Evolutionary conservation across 2,888 invertebrate genomes (phyloP).

Genomic region (Aspidiotus rigidus): DNA sequence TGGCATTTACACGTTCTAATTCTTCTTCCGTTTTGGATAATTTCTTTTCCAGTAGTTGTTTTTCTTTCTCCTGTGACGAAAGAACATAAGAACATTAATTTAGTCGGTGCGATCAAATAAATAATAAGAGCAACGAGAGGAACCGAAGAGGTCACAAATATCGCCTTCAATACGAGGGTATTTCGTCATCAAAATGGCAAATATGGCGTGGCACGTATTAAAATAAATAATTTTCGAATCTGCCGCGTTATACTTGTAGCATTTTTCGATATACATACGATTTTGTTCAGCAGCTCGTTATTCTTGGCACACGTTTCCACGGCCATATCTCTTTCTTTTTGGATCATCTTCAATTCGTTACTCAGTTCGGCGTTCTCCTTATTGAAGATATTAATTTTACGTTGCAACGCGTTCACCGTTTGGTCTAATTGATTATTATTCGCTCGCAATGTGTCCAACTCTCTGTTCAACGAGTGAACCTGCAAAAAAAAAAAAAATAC

Average conservation of each 20-base stretch:
- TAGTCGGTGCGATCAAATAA: too few relatives aligned
- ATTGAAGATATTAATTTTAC: conserved; percentile 22
- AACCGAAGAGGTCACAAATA: neutral
- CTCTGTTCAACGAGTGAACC: conserved; percentile 14
- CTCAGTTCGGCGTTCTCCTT: conserved; percentile 18
- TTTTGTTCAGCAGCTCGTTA: conserved; percentile 7
- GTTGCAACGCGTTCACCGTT: conserved; percentile 14
- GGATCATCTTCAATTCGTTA: conserved; percentile 8
- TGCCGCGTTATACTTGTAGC: too few relatives aligned
- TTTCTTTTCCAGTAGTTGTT: conserved; percentile 4
- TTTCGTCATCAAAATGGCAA: too few relatives aligned
- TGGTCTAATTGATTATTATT: conserved; percentile 24
- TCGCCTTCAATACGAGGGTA: too few relatives aligned
- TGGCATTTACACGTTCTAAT: conserved; percentile 3
- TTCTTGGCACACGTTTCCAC: conserved; percentile 16
- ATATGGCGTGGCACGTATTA: too few relatives aligned
- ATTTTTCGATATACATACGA: conserved; percentile 1
- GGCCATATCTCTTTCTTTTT: conserved; percentile 20
- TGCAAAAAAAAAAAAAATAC: conserved; percentile 1
- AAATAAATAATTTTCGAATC: too few relatives aligned
- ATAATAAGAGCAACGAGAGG: neutral
- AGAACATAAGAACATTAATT: neutral
- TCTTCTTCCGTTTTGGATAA: conserved; percentile 10
- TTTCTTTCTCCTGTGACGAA: conserved; percentile 9
- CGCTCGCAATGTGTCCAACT: conserved; percentile 20